These are phyloP conservation scores for Carollia perspicillata DNA, from an alignment of 2,113 vertebrate genomes.

Conservation along the genomic window DNA sequence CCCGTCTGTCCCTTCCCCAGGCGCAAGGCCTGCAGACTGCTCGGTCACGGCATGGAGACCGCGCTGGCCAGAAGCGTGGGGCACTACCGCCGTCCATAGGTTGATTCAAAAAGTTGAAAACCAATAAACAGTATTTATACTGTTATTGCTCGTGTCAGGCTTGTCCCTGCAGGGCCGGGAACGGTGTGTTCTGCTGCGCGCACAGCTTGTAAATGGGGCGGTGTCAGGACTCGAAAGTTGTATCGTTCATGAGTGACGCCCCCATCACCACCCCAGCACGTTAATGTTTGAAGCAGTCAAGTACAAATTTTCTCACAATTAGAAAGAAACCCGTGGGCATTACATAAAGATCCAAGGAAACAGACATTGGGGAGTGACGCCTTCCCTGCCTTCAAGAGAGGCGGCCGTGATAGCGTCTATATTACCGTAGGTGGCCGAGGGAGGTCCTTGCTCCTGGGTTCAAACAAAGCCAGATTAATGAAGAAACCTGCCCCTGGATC, in stretches of 20 bases:
- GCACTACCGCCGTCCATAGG: accelerated
- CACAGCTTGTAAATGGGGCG: accelerated
- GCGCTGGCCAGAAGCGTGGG: not conserved
- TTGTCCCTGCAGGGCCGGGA: not conserved
- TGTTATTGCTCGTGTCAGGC: not conserved
- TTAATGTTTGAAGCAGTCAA: not conserved
- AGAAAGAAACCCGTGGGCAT: not conserved
- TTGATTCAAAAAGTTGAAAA: not conserved
- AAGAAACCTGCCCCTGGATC: not conserved
- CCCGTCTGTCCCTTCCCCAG: too few relatives aligned
- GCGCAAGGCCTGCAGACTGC: not conserved
- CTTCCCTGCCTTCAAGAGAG: not conserved
- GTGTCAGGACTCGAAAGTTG: not conserved
- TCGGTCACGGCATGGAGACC: not conserved
- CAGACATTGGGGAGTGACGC: not conserved
- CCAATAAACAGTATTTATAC: not conserved
- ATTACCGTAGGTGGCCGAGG: not conserved
- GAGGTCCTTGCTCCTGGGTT: not conserved
- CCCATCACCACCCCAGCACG: too few relatives aligned
- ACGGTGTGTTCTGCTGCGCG: not conserved
- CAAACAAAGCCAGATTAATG: not conserved
- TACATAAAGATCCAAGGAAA: not conserved
- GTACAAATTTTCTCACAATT: not conserved
- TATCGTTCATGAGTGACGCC: not conserved
- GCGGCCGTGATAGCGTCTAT: not conserved